phyloP scores from a whole-genome alignment of 2,797 vertebrate genomes.

The Ataeniobius toweri region DNA sequence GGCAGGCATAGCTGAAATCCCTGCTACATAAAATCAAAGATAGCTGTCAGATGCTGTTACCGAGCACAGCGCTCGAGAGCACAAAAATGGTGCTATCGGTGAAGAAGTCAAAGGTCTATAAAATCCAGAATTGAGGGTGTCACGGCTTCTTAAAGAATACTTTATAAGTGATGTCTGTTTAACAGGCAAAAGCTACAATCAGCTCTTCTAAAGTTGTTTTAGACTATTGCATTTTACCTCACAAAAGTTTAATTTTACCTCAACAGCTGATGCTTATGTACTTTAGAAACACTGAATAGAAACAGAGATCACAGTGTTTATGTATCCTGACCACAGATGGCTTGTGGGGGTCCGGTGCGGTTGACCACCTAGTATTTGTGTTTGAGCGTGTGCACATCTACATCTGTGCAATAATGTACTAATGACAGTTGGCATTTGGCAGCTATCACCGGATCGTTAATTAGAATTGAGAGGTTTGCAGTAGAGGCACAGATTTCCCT shows the following conservation, averaged over 20 bases:
- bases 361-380: conserved; percentile 62
- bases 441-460: conserved; percentile 80
- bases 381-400: conserved; percentile 42
- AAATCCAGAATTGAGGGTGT: conserved; percentile 63
- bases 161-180: conserved; percentile 47
- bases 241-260: conserved; percentile 17
- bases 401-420: conserved; percentile 70
- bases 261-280: background rate
- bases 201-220: conserved; percentile 12
- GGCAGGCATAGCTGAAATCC: conserved; percentile 64
- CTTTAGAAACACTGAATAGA: conserved; percentile 1
- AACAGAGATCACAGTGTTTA: conserved; percentile 26
- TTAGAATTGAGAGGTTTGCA: conserved; percentile 83
- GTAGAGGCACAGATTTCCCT: conserved; percentile 70
- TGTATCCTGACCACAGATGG: conserved; percentile 55
- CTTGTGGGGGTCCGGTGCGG: conserved; percentile 41
- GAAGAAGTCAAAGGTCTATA: conserved; percentile 67
- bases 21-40: conserved; percentile 71
- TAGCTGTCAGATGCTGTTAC: conserved; percentile 73
- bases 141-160: conserved; percentile 60
- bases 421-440: conserved; percentile 78
- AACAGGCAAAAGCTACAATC: conserved; percentile 39
- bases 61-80: conserved; percentile 61
- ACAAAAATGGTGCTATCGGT: conserved; percentile 71
- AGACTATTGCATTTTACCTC: conserved; percentile 10